These are phyloP conservation scores for Actinopyga echinites DNA, from an alignment of 53 echinoderm and acorn worm genomes.

Conservation along the genomic window DNA sequence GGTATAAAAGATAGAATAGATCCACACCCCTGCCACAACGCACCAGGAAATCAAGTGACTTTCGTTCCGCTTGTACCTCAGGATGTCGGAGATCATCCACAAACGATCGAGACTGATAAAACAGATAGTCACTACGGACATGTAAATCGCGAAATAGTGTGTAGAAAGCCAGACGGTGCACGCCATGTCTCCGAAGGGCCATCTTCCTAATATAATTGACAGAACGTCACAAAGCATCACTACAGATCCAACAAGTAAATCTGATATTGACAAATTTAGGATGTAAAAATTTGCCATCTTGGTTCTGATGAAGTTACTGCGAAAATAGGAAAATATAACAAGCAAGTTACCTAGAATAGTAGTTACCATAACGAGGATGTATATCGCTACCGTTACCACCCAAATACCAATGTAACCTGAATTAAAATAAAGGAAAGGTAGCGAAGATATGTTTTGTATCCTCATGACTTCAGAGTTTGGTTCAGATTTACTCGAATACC, in stretches of 20 bases:
- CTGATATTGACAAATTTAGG: slow-evolving; percentile 60
- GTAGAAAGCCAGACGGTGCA: slow-evolving; percentile 55
- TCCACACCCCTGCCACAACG: slow-evolving; percentile 8
- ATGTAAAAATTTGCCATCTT: slow-evolving; percentile 57
- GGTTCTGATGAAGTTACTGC: slow-evolving; percentile 36
- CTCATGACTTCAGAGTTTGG: no score
- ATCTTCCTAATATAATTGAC: slow-evolving; percentile 40
- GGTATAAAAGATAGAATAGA: neutral
- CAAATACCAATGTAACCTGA: neutral
- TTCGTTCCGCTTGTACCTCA: neutral
- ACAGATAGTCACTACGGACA: slow-evolving; percentile 17
- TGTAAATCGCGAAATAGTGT: slow-evolving; percentile 56
- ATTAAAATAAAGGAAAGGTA: no score
- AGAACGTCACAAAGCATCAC: slow-evolving; percentile 44
- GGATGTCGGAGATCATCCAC: neutral
- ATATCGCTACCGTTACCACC: neutral
- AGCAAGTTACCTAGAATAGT: slow-evolving; percentile 60
- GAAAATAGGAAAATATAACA: slow-evolving; percentile 47
- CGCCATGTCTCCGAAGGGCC: slow-evolving; percentile 51
- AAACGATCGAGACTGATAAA: slow-evolving; percentile 17
- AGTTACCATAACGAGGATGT: slow-evolving; percentile 35
- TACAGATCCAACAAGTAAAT: slow-evolving; percentile 52
- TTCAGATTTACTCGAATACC: no score
- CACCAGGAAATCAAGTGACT: neutral
- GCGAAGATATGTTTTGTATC: no score